A percentile compares a stretch with the other conserved stretches of the same genome.
These are phyloP conservation scores for Miltochrista miniata DNA, from an alignment of 2,888 invertebrate genomes.

Conservation along the genomic window DNA sequence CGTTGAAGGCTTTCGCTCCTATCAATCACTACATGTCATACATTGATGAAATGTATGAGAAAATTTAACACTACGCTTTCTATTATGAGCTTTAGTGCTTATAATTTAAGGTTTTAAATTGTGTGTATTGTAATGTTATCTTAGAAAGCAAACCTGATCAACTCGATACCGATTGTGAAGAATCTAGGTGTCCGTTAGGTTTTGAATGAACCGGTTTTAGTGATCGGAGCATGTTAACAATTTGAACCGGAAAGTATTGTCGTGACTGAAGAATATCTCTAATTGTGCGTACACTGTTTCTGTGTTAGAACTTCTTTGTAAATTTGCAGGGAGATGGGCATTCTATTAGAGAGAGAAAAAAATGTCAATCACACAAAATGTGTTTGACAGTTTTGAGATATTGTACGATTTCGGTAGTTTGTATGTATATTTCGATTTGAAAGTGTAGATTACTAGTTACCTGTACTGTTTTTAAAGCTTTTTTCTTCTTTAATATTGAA, in stretches of 20 bases:
- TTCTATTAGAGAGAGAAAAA: too few species aligned
- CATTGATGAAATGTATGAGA: conserved; percentile 31
- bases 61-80: neutral
- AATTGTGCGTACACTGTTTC: conserved; percentile 19
- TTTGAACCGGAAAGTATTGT: conserved; percentile 41
- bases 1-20: conserved; percentile 34
- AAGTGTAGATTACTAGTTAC: too few species aligned
- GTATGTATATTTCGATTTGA: too few species aligned
- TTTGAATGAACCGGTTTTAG: conserved; percentile 41
- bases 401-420: too few species aligned
- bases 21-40: conserved; percentile 32
- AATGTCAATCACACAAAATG: too few species aligned
- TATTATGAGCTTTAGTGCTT: neutral
- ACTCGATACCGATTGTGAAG: conserved; percentile 39
- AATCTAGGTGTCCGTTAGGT: conserved; percentile 52
- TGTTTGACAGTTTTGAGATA: too few species aligned
- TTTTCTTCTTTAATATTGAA: too few species aligned
- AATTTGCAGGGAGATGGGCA: conserved; percentile 2
- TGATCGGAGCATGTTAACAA: conserved; percentile 33
- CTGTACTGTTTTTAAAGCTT: too few species aligned
- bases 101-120: neutral
- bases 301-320: conserved; percentile 3
- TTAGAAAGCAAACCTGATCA: conserved; percentile 37
- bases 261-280: conserved; percentile 17
- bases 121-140: conserved; percentile 6